phyloP scores from a whole-genome alignment of 2,797 vertebrate genomes.

The Poecilia velifera region DNA sequence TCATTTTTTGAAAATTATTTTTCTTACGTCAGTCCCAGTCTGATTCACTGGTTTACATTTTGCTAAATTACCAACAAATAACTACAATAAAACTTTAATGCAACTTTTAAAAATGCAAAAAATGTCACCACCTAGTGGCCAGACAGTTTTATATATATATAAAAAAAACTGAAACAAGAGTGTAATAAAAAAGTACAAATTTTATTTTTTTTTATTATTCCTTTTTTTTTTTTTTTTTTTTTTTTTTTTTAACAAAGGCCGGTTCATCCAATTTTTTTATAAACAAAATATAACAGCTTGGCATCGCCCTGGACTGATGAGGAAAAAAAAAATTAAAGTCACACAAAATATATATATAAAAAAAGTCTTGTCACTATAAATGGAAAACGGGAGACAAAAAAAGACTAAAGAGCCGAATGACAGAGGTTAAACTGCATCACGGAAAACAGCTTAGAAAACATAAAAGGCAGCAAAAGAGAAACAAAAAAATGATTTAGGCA shows the following conservation, averaged over 20 bases:
- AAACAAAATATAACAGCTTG: conserved; percentile 99
- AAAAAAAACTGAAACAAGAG: conserved; percentile 4
- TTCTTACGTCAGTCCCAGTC: not conserved
- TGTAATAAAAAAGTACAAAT: conserved; percentile 93
- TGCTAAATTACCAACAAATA: not conserved
- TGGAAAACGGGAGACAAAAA: conserved; percentile 56
- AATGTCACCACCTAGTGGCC: conserved; percentile 52
- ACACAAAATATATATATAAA: conserved; percentile 62
- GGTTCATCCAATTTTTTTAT: conserved; percentile 84
- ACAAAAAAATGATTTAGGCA: conserved; percentile 63
- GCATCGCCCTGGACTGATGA: conserved; percentile 90
- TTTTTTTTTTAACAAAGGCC: conserved; percentile 89
- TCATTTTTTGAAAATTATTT: no score
- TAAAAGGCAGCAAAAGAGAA: conserved; percentile 33
- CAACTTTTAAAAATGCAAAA: not conserved
- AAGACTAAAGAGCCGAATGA: conserved; percentile 52
- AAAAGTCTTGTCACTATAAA: conserved; percentile 63
- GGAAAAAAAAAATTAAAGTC: conserved; percentile 71
- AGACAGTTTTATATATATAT: fast-evolving
- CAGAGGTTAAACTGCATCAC: conserved; percentile 54
- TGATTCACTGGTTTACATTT: not conserved
- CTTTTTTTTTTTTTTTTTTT: conserved; percentile 79
- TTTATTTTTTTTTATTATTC: conserved; percentile 78
- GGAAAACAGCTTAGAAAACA: conserved; percentile 64
- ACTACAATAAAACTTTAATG: not conserved